Evolutionary conservation across 2,888 invertebrate species (phyloP), one percentile per base, ranked within the genome.

Genomic region (Branchinecta sandiegonensis): DNA sequence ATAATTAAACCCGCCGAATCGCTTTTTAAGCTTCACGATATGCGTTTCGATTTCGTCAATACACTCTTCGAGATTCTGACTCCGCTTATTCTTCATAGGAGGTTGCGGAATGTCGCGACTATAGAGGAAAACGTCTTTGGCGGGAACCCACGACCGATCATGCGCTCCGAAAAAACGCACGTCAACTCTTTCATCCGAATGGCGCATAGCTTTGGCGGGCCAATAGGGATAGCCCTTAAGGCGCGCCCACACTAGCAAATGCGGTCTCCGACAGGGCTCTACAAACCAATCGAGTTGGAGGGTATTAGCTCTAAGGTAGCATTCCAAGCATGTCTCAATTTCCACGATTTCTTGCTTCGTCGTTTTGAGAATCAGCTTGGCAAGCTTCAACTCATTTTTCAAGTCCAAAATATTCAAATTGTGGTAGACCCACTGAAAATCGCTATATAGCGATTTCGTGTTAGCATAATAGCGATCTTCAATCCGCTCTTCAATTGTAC

Each of bases 151-250:
- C 8, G 94, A 92, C 68, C 92, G 65, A 78, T 95, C 94, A 79
- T 96, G 94, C 17, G 89, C 91, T 0, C 95, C 95, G 79, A 96
- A 96, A 80, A 96, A 96, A 2, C 94, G 80, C 4, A 93, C 93
- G 78, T 95, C 94, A 0, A 94, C 90, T 0, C 87, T 85, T 71
- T 82, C 83, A 37, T 82, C 80, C 69, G 84, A 85, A 9, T 83
- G 78, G 0, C 85, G 83, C 88, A 91, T 89, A 0, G 87, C 90
- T 79, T 96, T 96, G 0, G 94, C 95, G 0, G 96, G 96, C 96
- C 96, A 97, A 78, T 88, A 94, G 0, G 96, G 96, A 76, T 94
- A 96, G 12, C 93, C 95, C 81, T 94, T 94, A 12, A 96, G 81
- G 77, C 95, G 94, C 0, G 96, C 96, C 96, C 96, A 97, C 1